Base-by-base conservation (phyloP, 2,113 vertebrate genomes). In the Amblyopsis rosae region DNA sequence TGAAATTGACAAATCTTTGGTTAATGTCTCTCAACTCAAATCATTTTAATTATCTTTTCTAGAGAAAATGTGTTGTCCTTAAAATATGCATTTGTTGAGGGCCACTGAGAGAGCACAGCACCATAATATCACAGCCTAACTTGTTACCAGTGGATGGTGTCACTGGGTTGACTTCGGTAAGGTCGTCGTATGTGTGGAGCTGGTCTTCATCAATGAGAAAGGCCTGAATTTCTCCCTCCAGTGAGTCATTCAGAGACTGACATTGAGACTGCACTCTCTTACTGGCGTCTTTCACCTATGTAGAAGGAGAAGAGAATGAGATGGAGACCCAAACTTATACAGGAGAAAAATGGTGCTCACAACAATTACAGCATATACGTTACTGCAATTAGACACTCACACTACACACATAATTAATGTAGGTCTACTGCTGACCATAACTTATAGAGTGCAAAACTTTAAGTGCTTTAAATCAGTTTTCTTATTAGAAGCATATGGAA, bases 111-210 rank as follows among this genome's bases (percentile, higher is more conserved):
- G 51, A 54, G 3, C 15, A 26, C 16, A 9, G 11, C 11, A 26
- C 26, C 26, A 26, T 26, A 26, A 26, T 26, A 26, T 26, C 15
- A 32, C 1, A 69, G 56, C 6, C 13, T 4, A 33, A 1, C 15
- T 10, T 41, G 13, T 56, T 93, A 99, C 98, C 98, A 89, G 94
- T 96, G 53, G 92, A 89, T 49, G 94, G 94, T 0, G 95, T 97
- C 62, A 99, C 95, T 0, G 96, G 97, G 72, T 96, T 99, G 81
- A 99, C 97, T 90, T 96, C 95, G 1, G 96, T 99, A 64, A 99
- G 95, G 88, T 99, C 96, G 51, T 98, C 95, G 19, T 94, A 94
- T 46, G 94, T 93, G 83, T 95, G 91, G n/a, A 98, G 89, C 0
- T 91, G 89, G 61, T 87, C 89, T 75, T 98, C 94, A 55, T 94